Evolutionary conservation across 2,113 vertebrate species (phyloP).

Genomic region (Tympanuchus pallidicinctus): DNA sequence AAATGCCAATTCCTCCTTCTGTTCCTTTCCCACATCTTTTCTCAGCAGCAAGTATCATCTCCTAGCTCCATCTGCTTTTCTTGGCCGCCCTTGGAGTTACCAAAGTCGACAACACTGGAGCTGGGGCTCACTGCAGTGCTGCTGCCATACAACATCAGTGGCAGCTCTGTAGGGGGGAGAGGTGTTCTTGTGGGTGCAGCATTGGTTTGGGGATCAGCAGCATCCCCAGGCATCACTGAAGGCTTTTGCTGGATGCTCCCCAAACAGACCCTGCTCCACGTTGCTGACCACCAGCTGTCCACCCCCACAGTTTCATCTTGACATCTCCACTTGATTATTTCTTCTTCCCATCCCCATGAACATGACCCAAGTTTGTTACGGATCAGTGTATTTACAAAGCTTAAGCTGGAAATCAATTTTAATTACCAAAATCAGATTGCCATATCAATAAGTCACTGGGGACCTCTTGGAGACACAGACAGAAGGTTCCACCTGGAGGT

Average conservation of each 20-base stretch:
- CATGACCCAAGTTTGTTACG: slow-evolving; percentile 54
- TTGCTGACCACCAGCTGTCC: accelerated
- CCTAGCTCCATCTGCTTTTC: slow-evolving; percentile 17
- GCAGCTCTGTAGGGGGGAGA: not conserved
- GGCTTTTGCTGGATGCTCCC: not conserved
- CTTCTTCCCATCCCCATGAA: not conserved
- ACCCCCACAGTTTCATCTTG: not conserved
- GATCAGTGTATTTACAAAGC: slow-evolving; percentile 64
- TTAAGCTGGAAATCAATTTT: slow-evolving; percentile 81
- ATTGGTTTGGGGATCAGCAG: not conserved
- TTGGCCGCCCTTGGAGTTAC: not conserved
- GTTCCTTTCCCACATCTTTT: not conserved
- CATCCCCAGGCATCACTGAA: not conserved
- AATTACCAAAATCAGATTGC: slow-evolving; percentile 79
- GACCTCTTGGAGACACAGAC: not conserved
- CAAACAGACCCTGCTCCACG: not conserved
- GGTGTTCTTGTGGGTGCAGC: not conserved
- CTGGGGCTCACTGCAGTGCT: accelerated
- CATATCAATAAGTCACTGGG: slow-evolving; percentile 66
- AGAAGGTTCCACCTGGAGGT: slow-evolving; percentile 66
- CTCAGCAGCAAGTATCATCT: not conserved
- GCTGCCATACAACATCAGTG: not conserved
- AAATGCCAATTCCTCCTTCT: not conserved
- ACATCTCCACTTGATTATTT: not conserved
- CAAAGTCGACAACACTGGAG: accelerated